Conservation (phyloP, 2,113 vertebrate genomes). For the Silurus asotus region DNA sequence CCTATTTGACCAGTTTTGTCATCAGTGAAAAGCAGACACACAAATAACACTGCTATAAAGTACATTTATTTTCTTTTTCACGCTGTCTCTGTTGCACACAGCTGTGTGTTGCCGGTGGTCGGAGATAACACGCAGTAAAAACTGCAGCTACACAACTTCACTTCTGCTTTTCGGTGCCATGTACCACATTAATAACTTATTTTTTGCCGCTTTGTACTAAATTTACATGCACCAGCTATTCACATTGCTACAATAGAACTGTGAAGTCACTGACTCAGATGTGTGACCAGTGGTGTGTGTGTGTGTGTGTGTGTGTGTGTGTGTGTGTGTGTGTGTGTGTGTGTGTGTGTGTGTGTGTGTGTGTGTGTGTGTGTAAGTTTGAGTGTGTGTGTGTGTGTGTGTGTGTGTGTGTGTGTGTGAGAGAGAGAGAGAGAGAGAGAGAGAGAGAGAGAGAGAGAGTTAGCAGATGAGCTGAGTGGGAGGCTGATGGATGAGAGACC, state of each 20-base stretch:
- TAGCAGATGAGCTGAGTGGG: slow-evolving; percentile 17
- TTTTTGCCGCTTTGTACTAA: slow-evolving; percentile 23
- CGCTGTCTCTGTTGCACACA: background rate
- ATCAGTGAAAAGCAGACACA: background rate
- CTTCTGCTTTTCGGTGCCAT: background rate
- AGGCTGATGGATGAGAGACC: slow-evolving; percentile 41
- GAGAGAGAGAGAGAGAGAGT: background rate
- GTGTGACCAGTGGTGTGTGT: slow-evolving; percentile 18
- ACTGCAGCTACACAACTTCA: background rate
- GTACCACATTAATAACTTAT: slow-evolving; percentile 1
- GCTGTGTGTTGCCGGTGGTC: background rate
- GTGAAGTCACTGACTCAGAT: slow-evolving; percentile 42
- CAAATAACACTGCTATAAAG: background rate
- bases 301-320: background rate
- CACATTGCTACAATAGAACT: slow-evolving; percentile 22
- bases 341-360: background rate
- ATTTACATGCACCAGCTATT: slow-evolving; percentile 27
- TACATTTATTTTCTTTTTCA: background rate
- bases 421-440: slow-evolving; percentile 6
- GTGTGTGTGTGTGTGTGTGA: background rate
- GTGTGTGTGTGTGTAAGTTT: background rate
- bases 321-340: slow-evolving; percentile 13
- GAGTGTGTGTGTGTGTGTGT: background rate
- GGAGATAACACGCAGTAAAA: background rate
- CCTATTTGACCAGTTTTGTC: background rate